Evolutionary conservation across 2,888 invertebrate species (phyloP).

Genomic region (Phortica magna): DNA sequence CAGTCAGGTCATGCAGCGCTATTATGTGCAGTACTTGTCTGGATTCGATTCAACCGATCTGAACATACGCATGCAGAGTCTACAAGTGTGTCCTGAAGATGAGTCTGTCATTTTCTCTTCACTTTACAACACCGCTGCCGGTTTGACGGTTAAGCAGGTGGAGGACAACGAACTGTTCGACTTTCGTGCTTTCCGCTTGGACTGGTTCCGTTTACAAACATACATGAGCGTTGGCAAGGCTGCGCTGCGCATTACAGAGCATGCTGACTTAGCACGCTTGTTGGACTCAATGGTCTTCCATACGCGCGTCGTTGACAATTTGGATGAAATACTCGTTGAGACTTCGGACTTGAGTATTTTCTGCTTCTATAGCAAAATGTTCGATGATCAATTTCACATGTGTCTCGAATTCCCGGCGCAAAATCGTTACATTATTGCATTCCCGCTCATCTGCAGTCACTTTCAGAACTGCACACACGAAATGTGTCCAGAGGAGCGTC

Average conservation of each 20-base stretch:
- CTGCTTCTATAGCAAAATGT: slow-evolving; percentile 97
- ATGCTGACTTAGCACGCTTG: slow-evolving; percentile 91
- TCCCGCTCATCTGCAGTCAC: slow-evolving; percentile 98
- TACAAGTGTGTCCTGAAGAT: slow-evolving; percentile 93
- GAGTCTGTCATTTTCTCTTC: slow-evolving; percentile 96
- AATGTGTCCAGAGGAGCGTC: slow-evolving; percentile 98
- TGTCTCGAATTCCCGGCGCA: slow-evolving; percentile 99
- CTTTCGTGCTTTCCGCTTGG: slow-evolving; percentile 95
- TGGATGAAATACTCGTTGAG: slow-evolving; percentile 97
- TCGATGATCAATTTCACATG: slow-evolving; percentile 99
- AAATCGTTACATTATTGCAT: slow-evolving; percentile 97
- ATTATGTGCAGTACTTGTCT: slow-evolving; percentile 97
- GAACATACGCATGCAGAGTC: slow-evolving; percentile 90
- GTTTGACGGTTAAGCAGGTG: slow-evolving; percentile 94
- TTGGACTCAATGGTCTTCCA: slow-evolving; percentile 98
- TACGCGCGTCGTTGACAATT: slow-evolving; percentile 97
- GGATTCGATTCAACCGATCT: slow-evolving; percentile 97
- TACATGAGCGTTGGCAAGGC: slow-evolving; percentile 93
- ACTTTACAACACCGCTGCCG: slow-evolving; percentile 91
- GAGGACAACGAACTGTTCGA: slow-evolving; percentile 98
- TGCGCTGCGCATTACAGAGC: slow-evolving; percentile 87
- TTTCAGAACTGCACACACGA: slow-evolving; percentile 99
- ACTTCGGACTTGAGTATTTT: slow-evolving; percentile 98
- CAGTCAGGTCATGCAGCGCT: slow-evolving; percentile 97
- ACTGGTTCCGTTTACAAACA: slow-evolving; percentile 98